Conservation (phyloP, 1,140 invertebrate species). For the Oscheius sp. region DNA sequence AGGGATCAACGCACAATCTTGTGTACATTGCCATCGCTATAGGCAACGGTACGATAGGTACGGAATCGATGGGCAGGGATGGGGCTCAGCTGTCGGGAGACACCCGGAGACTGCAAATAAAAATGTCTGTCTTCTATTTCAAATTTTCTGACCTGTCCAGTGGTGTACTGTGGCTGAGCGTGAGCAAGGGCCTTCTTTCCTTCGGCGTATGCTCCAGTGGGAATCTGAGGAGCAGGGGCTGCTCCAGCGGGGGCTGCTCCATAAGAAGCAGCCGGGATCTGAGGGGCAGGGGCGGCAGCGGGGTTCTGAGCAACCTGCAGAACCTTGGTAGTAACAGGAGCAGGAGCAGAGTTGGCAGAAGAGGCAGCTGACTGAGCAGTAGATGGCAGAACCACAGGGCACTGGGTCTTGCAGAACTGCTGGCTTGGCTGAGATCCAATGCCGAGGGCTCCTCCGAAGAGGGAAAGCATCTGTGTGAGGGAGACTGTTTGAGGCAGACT, state of each 20-base stretch:
- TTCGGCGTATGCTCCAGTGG: background rate
- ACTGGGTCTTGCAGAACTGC: background rate
- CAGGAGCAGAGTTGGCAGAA: conserved; percentile 17
- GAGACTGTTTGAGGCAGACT: conserved; percentile 51
- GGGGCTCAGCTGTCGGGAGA: background rate
- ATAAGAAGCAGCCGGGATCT: background rate
- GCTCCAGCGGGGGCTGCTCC: conserved; percentile 7
- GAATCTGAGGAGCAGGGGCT: background rate
- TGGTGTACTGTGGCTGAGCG: conserved; percentile 2
- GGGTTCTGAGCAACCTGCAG: too few species aligned
- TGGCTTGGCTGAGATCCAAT: conserved; percentile 3
- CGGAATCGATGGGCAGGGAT: background rate
- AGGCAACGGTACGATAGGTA: background rate
- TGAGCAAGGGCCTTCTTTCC: conserved; percentile 1
- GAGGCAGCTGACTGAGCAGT: conserved; percentile 16
- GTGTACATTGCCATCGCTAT: background rate
- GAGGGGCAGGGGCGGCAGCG: background rate
- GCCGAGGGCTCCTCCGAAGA: conserved; percentile 33
- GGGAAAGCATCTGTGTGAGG: conserved; percentile 49
- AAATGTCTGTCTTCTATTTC: too few species aligned
- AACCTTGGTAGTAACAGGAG: too few species aligned
- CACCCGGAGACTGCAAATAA: background rate
- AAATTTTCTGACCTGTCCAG: conserved; percentile 10
- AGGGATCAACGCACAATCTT: background rate
- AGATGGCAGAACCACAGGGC: background rate